phyloP scores from a whole-genome alignment of 2,113 vertebrate genomes.

The Crotalus viridis region DNA sequence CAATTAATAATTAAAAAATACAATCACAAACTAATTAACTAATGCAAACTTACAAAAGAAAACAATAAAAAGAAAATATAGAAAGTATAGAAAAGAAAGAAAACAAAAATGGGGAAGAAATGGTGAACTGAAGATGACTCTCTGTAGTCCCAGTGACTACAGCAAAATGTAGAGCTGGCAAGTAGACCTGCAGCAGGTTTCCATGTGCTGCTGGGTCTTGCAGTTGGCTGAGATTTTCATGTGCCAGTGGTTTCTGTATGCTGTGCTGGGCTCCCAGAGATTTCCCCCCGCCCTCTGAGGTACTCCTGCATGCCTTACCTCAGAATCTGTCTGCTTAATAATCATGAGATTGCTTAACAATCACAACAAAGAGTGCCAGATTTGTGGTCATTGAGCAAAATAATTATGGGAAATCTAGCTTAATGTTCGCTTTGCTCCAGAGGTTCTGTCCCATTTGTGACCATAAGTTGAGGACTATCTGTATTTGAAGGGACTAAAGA shows the following conservation, averaged over 20 bases:
- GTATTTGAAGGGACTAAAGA: background rate
- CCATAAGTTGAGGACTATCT: background rate
- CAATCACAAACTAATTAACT: background rate
- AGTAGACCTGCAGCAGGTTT: background rate
- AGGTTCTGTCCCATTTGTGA: background rate
- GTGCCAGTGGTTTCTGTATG: background rate
- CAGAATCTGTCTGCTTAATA: background rate
- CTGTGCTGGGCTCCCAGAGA: background rate
- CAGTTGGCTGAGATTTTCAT: background rate
- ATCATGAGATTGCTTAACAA: background rate
- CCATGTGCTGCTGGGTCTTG: background rate
- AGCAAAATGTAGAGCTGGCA: background rate
- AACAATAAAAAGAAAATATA: background rate
- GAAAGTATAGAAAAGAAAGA: background rate
- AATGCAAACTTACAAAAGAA: background rate
- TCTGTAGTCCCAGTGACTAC: background rate
- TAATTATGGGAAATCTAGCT: background rate
- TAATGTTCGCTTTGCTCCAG: background rate
- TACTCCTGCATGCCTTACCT: background rate
- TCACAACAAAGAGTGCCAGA: background rate
- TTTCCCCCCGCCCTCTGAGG: background rate
- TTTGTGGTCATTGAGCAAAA: no score
- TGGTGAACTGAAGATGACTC: background rate
- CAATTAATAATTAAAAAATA: background rate
- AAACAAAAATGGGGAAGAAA: background rate